These are phyloP conservation scores for Ariolimax columbianus DNA, from an alignment of 2,888 invertebrate species.

Conservation along the genomic window DNA sequence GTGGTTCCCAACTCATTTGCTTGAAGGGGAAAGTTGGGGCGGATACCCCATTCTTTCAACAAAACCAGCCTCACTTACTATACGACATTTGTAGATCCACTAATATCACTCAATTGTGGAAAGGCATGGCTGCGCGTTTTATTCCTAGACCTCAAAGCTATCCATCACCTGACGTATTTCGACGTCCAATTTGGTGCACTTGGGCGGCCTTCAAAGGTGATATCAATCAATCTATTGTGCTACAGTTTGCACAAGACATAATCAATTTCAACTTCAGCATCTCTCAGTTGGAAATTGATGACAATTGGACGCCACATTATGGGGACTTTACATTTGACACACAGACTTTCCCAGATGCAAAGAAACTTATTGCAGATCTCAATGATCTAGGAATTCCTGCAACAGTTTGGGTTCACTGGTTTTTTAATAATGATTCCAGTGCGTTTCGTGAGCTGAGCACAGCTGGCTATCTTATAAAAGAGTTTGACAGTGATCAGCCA, in stretches of 20 bases:
- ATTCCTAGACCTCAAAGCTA: constrained; percentile 83
- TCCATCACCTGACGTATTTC: constrained; percentile 86
- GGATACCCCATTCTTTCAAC: constrained; percentile 67
- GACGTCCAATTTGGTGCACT: constrained; percentile 92
- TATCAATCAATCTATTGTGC: constrained; percentile 82
- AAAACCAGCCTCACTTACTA: constrained; percentile 54
- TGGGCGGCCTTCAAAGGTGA: constrained; percentile 88
- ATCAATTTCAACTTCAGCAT: constrained; percentile 61
- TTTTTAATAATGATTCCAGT: constrained; percentile 85
- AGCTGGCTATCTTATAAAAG: constrained; percentile 46
- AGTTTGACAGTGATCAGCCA: constrained; percentile 54
- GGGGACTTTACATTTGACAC: constrained; percentile 87
- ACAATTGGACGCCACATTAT: constrained; percentile 92
- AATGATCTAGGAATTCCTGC: constrained; percentile 84
- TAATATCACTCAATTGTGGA: constrained; percentile 58
- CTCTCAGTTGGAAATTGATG: constrained; percentile 85
- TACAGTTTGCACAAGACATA: constrained; percentile 70
- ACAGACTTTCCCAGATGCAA: constrained; percentile 86
- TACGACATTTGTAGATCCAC: constrained; percentile 60
- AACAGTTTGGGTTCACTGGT: constrained; percentile 84
- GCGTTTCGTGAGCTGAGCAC: constrained; percentile 82
- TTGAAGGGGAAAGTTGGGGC: constrained; percentile 51
- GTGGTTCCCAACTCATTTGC: constrained; percentile 59
- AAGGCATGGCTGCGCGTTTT: constrained; percentile 82
- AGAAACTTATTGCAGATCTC: constrained; percentile 82